Percentiles rank a stretch among this genome's conserved stretches.
These are phyloP conservation scores for Drosophila kohkoa DNA, from an alignment of 1,140 invertebrate genomes.

Conservation along the genomic window DNA sequence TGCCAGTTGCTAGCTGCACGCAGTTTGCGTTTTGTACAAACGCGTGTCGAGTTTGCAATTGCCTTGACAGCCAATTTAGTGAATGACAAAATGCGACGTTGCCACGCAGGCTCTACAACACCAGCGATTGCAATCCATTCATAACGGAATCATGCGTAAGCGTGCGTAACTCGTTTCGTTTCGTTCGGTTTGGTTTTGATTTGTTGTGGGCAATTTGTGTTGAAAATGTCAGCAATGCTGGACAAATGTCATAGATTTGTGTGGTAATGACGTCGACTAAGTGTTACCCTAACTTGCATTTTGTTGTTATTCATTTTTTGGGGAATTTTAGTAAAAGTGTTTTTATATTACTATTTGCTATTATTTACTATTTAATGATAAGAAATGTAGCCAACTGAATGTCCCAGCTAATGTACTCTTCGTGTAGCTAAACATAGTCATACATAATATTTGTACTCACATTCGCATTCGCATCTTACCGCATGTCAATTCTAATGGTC, in stretches of 20 bases:
- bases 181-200: neutral
- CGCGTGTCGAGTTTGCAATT: slow-evolving; percentile 19
- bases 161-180: slow-evolving; percentile 74
- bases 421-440: neutral
- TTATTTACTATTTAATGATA: neutral
- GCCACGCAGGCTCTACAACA: slow-evolving; percentile 18
- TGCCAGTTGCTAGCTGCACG: neutral
- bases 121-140: slow-evolving; percentile 39
- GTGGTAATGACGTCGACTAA: neutral
- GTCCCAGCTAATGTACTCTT: neutral
- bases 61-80: slow-evolving; percentile 22
- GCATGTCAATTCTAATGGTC: slow-evolving; percentile 27
- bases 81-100: slow-evolving; percentile 33
- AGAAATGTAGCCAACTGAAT: neutral
- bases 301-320: too few relatives aligned
- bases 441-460: neutral
- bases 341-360: too few relatives aligned
- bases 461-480: neutral
- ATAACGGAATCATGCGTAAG: slow-evolving; percentile 70
- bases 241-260: slow-evolving; percentile 22
- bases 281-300: neutral
- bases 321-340: too few relatives aligned
- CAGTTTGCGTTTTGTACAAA: slow-evolving; percentile 14
- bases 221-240: slow-evolving; percentile 58
- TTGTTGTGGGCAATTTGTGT: slow-evolving; percentile 3